phyloP scores from a whole-genome alignment of 2,888 invertebrate species.

The Agrochola lota region DNA sequence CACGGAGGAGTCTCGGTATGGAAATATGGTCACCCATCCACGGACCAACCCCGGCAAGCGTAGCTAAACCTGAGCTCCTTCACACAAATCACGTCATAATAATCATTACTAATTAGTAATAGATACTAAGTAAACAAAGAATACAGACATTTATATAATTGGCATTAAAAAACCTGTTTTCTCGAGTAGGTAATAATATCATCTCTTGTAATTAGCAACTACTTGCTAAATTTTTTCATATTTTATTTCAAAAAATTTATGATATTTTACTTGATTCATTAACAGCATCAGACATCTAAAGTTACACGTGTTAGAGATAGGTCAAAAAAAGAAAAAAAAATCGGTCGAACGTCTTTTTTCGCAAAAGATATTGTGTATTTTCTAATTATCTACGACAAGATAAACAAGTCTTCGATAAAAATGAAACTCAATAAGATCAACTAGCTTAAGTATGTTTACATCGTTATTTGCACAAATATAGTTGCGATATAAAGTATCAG shows the following conservation, averaged over 20 bases:
- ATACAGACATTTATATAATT: background rate
- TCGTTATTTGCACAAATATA: slow-evolving; percentile 46
- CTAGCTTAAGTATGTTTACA: slow-evolving; percentile 43
- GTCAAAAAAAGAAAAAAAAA: slow-evolving; percentile 7
- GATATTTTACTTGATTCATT: background rate
- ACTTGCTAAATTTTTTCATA: background rate
- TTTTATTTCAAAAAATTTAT: background rate
- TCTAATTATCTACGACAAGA: slow-evolving; percentile 50
- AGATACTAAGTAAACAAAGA: background rate
- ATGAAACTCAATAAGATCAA: slow-evolving; percentile 45
- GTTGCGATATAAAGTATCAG: slow-evolving; percentile 32
- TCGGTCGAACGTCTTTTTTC: slow-evolving; percentile 16
- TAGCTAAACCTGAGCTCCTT: too few species aligned
- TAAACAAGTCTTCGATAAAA: slow-evolving; percentile 46
- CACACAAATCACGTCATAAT: background rate
- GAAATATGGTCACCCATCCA: too few species aligned
- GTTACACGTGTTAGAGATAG: slow-evolving; percentile 26
- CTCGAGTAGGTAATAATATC: background rate
- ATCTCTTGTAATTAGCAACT: background rate
- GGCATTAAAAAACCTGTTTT: background rate
- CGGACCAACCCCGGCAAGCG: too few species aligned
- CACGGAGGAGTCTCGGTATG: too few species aligned
- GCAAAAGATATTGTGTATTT: slow-evolving; percentile 29
- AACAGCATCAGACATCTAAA: slow-evolving; percentile 1
- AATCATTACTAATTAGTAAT: background rate